phyloP scores from a whole-genome alignment of 2,888 invertebrate genomes.

The Machimus rusticus region DNA sequence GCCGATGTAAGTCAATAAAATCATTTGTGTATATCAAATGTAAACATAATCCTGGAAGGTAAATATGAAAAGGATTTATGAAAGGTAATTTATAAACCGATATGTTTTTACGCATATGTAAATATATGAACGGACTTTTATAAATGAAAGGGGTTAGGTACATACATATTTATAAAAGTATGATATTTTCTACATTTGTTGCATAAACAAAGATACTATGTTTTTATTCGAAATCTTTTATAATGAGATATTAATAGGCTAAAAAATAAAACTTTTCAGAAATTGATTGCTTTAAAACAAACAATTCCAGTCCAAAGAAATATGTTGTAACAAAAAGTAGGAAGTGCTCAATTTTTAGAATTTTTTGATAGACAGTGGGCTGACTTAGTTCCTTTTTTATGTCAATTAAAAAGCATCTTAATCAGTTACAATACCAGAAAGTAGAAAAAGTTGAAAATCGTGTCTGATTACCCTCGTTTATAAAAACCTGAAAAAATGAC shows the following conservation, averaged over 20 bases:
- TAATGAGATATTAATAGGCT: no score
- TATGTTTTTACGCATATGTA: neutral
- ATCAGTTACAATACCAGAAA: neutral
- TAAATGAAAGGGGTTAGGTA: neutral
- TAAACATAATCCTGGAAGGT: neutral
- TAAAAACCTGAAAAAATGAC: slow-evolving; percentile 9
- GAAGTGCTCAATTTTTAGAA: neutral
- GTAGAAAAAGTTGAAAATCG: slow-evolving; percentile 46
- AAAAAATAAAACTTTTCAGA: no score
- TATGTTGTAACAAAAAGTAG: no score
- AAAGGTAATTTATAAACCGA: neutral
- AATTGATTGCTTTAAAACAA: no score
- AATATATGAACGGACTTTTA: neutral
- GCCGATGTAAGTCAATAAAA: neutral
- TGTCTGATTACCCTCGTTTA: slow-evolving; percentile 58
- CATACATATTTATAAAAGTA: no score
- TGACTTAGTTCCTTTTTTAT: neutral
- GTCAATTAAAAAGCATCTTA: neutral
- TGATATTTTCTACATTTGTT: no score
- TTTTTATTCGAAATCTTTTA: no score
- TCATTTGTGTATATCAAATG: neutral
- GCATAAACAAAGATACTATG: no score
- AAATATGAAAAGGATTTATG: neutral
- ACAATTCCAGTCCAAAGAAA: no score
- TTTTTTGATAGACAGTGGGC: neutral